A percentile compares a stretch with the other conserved stretches of the same genome.
These are phyloP conservation scores for Nomada goodeniana DNA, from an alignment of 2,888 invertebrate species.

Conservation along the genomic window DNA sequence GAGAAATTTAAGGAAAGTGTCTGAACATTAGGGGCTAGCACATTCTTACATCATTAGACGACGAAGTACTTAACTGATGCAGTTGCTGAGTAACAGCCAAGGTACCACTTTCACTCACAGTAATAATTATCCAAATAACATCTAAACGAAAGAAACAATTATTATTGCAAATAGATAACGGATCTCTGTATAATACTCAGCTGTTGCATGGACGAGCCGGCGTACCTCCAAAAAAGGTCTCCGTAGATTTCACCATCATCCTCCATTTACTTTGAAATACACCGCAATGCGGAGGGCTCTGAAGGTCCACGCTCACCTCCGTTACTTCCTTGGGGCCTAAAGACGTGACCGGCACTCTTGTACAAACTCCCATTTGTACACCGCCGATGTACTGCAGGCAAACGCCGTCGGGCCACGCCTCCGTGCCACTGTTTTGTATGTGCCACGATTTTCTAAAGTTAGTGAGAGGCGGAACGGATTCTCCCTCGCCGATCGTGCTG, in stretches of 20 bases:
- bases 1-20: constrained; percentile 36
- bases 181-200: too few species aligned
- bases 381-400: constrained; percentile 91
- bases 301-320: constrained; percentile 92
- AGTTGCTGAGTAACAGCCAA: constrained; percentile 93
- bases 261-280: constrained; percentile 95
- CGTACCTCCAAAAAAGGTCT: constrained; percentile 96
- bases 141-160: constrained; percentile 85
- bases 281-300: constrained; percentile 91
- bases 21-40: constrained; percentile 77
- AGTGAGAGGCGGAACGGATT: constrained; percentile 89
- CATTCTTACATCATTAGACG: constrained; percentile 82
- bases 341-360: constrained; percentile 88
- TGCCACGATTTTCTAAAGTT: constrained; percentile 95
- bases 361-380: constrained; percentile 86
- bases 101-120: constrained; percentile 92
- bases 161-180: neutral
- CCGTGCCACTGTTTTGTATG: constrained; percentile 94
- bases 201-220: too few species aligned
- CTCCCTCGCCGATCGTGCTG: constrained; percentile 91
- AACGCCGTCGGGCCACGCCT: constrained; percentile 95
- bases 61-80: constrained; percentile 86
- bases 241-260: constrained; percentile 91
- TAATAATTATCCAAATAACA: constrained; percentile 92
- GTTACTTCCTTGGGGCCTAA: constrained; percentile 91